Evolutionary conservation across 2,888 invertebrate genomes (phyloP).

Genomic region (Peribatodes rhomboidaria): DNA sequence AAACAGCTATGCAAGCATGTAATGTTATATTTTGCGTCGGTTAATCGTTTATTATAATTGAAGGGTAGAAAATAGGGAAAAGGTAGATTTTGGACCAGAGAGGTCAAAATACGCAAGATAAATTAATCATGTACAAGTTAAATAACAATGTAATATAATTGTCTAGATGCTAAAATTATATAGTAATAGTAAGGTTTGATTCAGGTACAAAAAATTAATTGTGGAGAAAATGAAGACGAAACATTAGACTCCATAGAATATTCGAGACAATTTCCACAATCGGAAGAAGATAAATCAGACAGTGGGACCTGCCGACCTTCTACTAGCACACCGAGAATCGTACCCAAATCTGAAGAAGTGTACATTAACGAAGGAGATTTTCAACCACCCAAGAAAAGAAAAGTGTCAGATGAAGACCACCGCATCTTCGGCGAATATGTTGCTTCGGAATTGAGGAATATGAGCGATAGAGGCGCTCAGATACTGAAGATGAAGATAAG

Average conservation of each 20-base stretch:
- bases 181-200: too few relatives aligned
- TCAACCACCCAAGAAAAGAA: neutral
- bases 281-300: slow-evolving; percentile 7
- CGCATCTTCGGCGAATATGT: slow-evolving; percentile 35
- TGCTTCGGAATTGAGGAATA: slow-evolving; percentile 31
- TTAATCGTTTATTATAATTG: too few relatives aligned
- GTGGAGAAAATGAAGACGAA: neutral
- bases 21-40: too few relatives aligned
- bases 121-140: too few relatives aligned
- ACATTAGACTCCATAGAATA: neutral
- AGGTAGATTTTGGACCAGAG: too few relatives aligned
- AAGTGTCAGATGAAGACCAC: slow-evolving; percentile 11
- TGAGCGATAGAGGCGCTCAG: slow-evolving; percentile 27
- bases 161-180: neutral
- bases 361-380: slow-evolving; percentile 11
- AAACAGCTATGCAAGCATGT: too few relatives aligned
- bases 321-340: neutral
- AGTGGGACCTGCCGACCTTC: slow-evolving; percentile 1
- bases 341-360: slow-evolving; percentile 7
- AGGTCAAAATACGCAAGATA: too few relatives aligned
- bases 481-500: slow-evolving; percentile 34
- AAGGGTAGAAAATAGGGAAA: too few relatives aligned
- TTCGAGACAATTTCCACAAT: neutral
- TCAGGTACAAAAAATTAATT: slow-evolving; percentile 1
- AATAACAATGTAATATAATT: too few relatives aligned